These are phyloP conservation scores for Gavialis gangeticus DNA, from an alignment of 2,113 vertebrate genomes.

Conservation along the genomic window DNA sequence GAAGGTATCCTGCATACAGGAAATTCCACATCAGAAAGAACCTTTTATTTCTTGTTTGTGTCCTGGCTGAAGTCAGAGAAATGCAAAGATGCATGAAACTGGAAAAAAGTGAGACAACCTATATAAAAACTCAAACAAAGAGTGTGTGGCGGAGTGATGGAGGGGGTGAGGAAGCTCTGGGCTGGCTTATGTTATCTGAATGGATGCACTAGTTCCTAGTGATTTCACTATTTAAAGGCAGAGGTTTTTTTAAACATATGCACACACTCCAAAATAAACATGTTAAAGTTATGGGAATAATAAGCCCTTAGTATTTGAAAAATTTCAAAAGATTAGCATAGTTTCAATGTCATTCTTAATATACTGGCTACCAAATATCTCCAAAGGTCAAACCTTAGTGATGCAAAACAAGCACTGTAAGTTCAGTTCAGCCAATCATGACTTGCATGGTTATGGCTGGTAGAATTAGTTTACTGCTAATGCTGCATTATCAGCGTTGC, in stretches of 20 bases:
- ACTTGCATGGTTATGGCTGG: background rate
- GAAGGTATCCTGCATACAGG: background rate
- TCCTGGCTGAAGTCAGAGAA: background rate
- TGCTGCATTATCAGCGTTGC: background rate
- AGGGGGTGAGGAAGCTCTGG: background rate
- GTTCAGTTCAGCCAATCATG: constrained; percentile 8
- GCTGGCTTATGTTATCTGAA: background rate
- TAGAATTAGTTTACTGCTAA: background rate
- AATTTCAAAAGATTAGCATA: background rate
- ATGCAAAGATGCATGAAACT: background rate
- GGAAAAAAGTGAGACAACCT: background rate
- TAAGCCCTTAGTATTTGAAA: background rate
- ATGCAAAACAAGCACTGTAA: background rate
- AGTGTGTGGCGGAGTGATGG: background rate
- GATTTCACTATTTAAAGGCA: background rate
- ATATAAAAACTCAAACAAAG: background rate
- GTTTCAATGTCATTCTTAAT: background rate
- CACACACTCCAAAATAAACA: background rate
- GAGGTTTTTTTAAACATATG: background rate
- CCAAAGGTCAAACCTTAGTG: background rate
- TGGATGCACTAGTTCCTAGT: background rate
- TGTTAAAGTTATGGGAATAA: background rate
- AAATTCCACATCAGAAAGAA: background rate
- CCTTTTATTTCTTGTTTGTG: background rate
- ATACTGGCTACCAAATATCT: background rate